Evolutionary conservation across 2,888 invertebrate genomes (phyloP).

Genomic region (Acleris literana): DNA sequence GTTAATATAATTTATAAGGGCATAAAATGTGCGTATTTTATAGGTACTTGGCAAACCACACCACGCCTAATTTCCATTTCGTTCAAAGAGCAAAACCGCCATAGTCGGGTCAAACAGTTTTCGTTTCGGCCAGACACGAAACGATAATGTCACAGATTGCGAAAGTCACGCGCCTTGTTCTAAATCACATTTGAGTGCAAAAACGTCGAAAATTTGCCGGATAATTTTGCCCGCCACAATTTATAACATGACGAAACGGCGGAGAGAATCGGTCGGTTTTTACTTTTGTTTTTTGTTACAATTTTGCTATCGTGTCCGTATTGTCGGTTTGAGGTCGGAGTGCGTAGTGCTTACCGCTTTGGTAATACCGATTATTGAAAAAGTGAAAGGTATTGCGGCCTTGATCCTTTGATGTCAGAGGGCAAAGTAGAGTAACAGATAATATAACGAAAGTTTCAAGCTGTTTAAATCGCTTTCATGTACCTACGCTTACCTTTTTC

Average conservation of each 20-base stretch:
- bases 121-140: slow-evolving; percentile 75
- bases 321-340: slow-evolving; percentile 54
- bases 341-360: slow-evolving; percentile 49
- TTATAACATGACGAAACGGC: slow-evolving; percentile 54
- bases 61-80: slow-evolving; percentile 14
- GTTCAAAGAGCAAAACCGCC: slow-evolving; percentile 40
- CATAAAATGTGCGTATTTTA: not conserved
- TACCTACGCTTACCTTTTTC: not conserved
- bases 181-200: slow-evolving; percentile 65
- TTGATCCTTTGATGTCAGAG: slow-evolving; percentile 48
- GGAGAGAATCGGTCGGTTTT: slow-evolving; percentile 48
- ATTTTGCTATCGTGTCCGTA: slow-evolving; percentile 49
- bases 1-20: not conserved
- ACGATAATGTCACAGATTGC: slow-evolving; percentile 73
- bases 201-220: slow-evolving; percentile 61
- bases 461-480: slow-evolving; percentile 5
- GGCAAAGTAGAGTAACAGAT: slow-evolving; percentile 45
- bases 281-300: slow-evolving; percentile 51
- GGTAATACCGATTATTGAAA: slow-evolving; percentile 46
- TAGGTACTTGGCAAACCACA: not conserved
- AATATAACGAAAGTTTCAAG: slow-evolving; percentile 32
- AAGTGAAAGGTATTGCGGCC: slow-evolving; percentile 49
- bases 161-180: slow-evolving; percentile 72
- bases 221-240: slow-evolving; percentile 60
- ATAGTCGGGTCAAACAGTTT: slow-evolving; percentile 70